A percentile compares a stretch with the other conserved stretches of the same genome.
Evolutionary conservation across 2,888 invertebrate genomes (phyloP).

Genomic region (Heliconius ethilla): DNA sequence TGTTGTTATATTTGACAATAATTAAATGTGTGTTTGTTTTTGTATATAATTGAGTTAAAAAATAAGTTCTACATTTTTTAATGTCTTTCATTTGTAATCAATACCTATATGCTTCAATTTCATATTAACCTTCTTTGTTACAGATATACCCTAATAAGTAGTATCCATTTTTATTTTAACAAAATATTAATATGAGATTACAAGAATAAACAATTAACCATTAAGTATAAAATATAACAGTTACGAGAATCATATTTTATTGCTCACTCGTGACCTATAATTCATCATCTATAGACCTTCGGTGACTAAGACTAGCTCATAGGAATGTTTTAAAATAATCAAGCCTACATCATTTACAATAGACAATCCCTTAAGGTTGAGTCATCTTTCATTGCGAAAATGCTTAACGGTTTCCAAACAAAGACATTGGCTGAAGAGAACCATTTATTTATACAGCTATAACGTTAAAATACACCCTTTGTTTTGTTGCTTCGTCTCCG

Average conservation of each 20-base stretch:
- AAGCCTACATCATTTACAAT: constrained; percentile 35
- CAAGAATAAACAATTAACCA: not conserved
- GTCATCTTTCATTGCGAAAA: constrained; percentile 65
- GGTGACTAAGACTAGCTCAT: constrained; percentile 33
- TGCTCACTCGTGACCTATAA: constrained; percentile 27
- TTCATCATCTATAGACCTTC: constrained; percentile 28
- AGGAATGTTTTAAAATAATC: constrained; percentile 33
- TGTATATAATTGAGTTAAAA: too few species aligned
- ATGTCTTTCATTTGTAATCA: too few species aligned
- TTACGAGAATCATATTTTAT: constrained; percentile 19
- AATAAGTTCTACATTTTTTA: too few species aligned
- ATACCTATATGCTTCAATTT: too few species aligned
- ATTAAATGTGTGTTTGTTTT: too few species aligned
- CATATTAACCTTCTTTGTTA: not conserved
- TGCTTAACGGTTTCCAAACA: constrained; percentile 58
- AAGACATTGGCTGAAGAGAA: constrained; percentile 58
- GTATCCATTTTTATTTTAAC: not conserved
- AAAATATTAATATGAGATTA: not conserved
- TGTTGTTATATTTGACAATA: too few species aligned
- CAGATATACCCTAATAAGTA: not conserved
- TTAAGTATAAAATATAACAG: not conserved
- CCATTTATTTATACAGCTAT: constrained; percentile 56
- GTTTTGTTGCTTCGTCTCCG: constrained; percentile 52
- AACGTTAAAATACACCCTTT: constrained; percentile 64
- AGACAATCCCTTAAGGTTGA: constrained; percentile 50